phyloP scores from a whole-genome alignment of 2,888 invertebrate genomes.

The Marasmarcha lunaedactyla region DNA sequence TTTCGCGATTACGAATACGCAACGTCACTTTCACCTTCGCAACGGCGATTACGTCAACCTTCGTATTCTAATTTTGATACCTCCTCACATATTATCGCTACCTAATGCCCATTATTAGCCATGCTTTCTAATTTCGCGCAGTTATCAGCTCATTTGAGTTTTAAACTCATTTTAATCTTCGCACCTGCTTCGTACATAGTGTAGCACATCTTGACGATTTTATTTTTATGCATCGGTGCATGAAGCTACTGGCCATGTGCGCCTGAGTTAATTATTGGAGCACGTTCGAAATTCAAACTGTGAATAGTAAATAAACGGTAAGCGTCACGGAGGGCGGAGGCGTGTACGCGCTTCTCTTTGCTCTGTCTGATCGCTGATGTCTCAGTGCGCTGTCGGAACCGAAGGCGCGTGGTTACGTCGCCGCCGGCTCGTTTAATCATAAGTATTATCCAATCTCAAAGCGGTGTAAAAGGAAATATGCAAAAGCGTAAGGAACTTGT shows the following conservation, averaged over 20 bases:
- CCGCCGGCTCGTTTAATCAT: too few relatives aligned
- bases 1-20: constrained; percentile 20
- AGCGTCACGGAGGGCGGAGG: constrained; percentile 36
- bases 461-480: constrained; percentile 23
- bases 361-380: constrained; percentile 24
- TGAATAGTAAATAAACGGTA: constrained; percentile 64
- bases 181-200: too few relatives aligned
- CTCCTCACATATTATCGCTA: neutral
- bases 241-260: constrained; percentile 32
- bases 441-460: too few relatives aligned
- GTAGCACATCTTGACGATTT: neutral
- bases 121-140: too few relatives aligned
- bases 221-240: constrained; percentile 17
- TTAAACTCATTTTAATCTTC: constrained; percentile 3
- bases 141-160: neutral
- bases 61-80: constrained; percentile 5
- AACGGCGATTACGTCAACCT: constrained; percentile 11
- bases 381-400: constrained; percentile 46
- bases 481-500: too few relatives aligned
- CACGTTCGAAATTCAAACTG: constrained; percentile 57
- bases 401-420: neutral
- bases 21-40: constrained; percentile 45
- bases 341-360: constrained; percentile 44
- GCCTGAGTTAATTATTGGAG: constrained; percentile 36
- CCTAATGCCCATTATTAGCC: too few relatives aligned